Evolutionary conservation across 2,888 invertebrate species (phyloP), one percentile per base, ranked within the genome.

Genomic region (Marasmarcha lunaedactyla): DNA sequence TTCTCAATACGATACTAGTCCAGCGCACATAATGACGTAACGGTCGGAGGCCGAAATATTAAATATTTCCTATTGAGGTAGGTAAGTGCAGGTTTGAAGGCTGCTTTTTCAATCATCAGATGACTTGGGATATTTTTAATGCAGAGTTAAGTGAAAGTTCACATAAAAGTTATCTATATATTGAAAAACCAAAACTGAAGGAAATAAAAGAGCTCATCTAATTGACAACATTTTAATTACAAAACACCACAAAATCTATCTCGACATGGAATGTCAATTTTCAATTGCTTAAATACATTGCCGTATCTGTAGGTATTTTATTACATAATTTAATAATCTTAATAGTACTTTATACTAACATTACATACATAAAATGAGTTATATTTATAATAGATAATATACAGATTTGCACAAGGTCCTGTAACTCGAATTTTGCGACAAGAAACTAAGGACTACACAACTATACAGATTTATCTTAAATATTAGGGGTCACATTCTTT

Each of bases 181-280:
- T 20, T 20, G 3, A 20, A 20, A 20, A 20, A 20, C 4, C 20
- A 20, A 7, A 20, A 7, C 3, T 7, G 7, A 20, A 15, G 30
- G 2, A 11, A 47, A 44, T 47, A 45, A 48, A 56, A 42, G 57
- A 59, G 68, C 61, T 59, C 59, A 50, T 46, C 60, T 81, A 83
- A 83, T 83, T 83, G 83, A 83, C 83, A 83, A 83, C 79, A 77
- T 83, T 81, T 81, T 83, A 78, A 78, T 81, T 81, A 81, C 71
- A 81, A 81, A 81, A 83, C 79, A 83, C 83, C 83, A 81, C 79
- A 81, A 81, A 74, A 71, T 78, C 71, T 77, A 78, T 73, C 59
- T n/a, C 58, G 71, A 74, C 73, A 74, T 70, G 64, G 65, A 70
- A 76, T 77, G 76, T 52, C 76, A 58, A 65, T 67, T 60, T 65